phyloP scores from a whole-genome alignment of 2,113 vertebrate genomes.

The Poeciliopsis retropinna region DNA sequence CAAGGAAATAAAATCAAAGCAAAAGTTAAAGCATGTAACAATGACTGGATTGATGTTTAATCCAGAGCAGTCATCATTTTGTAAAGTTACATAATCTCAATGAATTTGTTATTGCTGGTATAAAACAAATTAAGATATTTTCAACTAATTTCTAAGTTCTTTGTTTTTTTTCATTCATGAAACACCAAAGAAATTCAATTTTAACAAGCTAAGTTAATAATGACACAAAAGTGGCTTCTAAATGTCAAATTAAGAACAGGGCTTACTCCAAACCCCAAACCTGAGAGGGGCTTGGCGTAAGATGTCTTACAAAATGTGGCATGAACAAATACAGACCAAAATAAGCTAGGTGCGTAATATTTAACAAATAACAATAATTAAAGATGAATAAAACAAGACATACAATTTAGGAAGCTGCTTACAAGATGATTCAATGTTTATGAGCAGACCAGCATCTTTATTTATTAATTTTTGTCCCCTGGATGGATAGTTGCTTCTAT shows the following conservation, averaged over 20 bases:
- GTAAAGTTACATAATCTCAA: too few species aligned
- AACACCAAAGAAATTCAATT: not conserved
- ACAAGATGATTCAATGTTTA: too few species aligned
- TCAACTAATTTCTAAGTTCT: too few species aligned
- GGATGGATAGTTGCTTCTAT: not conserved
- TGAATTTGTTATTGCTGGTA: too few species aligned
- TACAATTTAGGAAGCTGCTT: too few species aligned
- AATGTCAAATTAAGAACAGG: not conserved
- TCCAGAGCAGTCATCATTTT: too few species aligned
- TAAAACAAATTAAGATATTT: too few species aligned
- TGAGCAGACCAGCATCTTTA: not conserved
- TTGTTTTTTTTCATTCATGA: too few species aligned
- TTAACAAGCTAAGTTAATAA: not conserved
- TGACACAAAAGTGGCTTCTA: not conserved
- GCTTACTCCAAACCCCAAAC: too few species aligned
- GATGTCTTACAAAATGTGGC: not conserved
- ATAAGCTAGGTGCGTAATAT: not conserved
- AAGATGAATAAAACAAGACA: too few species aligned
- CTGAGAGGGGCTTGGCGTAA: not conserved
- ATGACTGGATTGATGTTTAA: too few species aligned
- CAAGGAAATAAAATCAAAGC: not conserved
- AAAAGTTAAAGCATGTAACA: not conserved
- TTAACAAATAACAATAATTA: too few species aligned
- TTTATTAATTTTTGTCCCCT: not conserved
- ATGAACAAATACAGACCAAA: not conserved